These are phyloP conservation scores for Rhodinocichla rosea DNA, from an alignment of 2,113 vertebrate species.

Conservation along the genomic window DNA sequence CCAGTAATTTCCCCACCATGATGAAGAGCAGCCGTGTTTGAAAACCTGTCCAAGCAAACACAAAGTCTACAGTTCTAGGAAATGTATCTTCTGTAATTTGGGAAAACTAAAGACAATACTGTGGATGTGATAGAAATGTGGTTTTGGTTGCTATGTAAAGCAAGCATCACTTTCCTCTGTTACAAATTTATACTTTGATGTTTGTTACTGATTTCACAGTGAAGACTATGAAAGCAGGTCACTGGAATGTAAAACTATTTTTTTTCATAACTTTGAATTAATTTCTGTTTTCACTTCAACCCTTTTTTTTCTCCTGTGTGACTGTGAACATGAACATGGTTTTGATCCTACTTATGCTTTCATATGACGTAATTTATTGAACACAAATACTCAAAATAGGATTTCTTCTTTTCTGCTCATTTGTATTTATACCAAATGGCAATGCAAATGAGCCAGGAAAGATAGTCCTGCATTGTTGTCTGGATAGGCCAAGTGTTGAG, in stretches of 20 bases:
- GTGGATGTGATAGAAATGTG: not conserved
- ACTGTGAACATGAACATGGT: not conserved
- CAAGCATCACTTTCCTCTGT: not conserved
- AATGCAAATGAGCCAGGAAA: not conserved
- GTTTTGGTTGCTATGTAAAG: not conserved
- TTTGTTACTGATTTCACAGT: not conserved
- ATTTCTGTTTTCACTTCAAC: not conserved
- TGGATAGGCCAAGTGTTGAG: not conserved
- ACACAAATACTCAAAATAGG: not conserved
- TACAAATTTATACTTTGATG: not conserved
- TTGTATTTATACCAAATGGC: not conserved
- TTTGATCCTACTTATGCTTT: not conserved
- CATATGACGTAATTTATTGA: not conserved
- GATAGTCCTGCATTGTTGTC: accelerated
- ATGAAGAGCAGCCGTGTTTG: not conserved
- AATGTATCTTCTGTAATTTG: not conserved
- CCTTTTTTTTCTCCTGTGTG: not conserved
- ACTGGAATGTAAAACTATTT: not conserved
- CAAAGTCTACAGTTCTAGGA: not conserved
- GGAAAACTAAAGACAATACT: not conserved
- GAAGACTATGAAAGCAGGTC: not conserved
- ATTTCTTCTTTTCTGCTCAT: accelerated
- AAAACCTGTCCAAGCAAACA: not conserved
- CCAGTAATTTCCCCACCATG: not conserved
- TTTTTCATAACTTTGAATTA: not conserved